These are phyloP conservation scores for Gymnothorax javanicus DNA, from an alignment of 2,797 vertebrate genomes.

Conservation along the genomic window DNA sequence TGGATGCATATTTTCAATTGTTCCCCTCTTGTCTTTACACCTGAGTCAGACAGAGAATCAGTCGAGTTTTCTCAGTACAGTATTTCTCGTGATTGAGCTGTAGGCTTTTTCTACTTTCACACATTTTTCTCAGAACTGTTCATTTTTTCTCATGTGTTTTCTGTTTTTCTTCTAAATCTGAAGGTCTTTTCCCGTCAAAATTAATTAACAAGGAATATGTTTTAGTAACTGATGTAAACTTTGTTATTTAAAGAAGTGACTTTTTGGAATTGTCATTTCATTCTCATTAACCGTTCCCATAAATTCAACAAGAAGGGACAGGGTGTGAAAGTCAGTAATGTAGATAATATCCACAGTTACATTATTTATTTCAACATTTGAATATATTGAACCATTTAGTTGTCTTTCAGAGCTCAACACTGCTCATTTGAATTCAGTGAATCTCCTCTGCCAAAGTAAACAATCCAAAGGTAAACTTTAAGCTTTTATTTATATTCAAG, in stretches of 20 bases:
- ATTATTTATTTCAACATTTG: neutral
- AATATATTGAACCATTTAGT: neutral
- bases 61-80: neutral
- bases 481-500: neutral
- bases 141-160: neutral
- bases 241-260: neutral
- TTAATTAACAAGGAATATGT: neutral
- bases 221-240: no score
- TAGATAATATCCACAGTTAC: neutral
- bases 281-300: neutral
- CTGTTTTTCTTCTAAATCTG: neutral
- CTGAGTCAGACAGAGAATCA: neutral
- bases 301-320: neutral
- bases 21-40: neutral
- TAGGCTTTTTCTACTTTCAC: neutral
- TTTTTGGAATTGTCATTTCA: neutral
- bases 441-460: neutral
- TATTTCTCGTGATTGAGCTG: constrained; percentile 1
- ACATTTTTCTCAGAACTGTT: neutral
- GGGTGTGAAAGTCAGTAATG: constrained; percentile 1
- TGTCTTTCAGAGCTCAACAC: neutral
- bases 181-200: neutral
- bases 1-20: neutral
- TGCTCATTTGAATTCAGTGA: neutral
- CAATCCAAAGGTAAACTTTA: neutral